Evolutionary conservation across 2,113 vertebrate species (phyloP).

Genomic region (Cygnus atratus): DNA sequence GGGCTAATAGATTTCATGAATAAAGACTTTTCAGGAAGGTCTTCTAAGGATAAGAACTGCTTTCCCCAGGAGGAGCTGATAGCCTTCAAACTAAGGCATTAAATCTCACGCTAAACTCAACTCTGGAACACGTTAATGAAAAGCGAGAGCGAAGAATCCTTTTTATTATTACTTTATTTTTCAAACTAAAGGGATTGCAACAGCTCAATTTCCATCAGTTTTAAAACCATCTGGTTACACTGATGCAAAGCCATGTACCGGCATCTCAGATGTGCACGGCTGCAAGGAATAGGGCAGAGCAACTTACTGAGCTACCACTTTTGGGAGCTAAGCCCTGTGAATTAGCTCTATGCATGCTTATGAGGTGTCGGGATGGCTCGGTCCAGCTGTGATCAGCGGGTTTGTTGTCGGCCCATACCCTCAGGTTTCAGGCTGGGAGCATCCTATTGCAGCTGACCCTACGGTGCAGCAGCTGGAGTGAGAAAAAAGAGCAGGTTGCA

Average conservation of each 20-base stretch:
- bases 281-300: background rate
- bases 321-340: background rate
- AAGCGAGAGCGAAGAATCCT: background rate
- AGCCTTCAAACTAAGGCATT: background rate
- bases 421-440: background rate
- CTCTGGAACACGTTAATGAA: background rate
- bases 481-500: background rate
- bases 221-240: background rate
- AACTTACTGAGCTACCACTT: accelerated
- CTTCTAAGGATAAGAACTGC: background rate
- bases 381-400: background rate
- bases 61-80: background rate
- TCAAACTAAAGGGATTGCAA: background rate
- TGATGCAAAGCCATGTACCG: background rate
- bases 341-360: accelerated
- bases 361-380: background rate
- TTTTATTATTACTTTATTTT: too few relatives aligned
- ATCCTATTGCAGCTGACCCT: background rate
- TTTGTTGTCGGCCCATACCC: background rate
- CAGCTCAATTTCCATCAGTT: background rate
- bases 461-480: background rate
- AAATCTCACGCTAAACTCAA: background rate
- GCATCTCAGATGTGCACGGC: background rate
- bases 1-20: background rate
- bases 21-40: background rate